Evolutionary conservation across 2,888 invertebrate genomes (phyloP), one percentile per base, ranked within the genome.

Genomic region (Cheilosia soror): DNA sequence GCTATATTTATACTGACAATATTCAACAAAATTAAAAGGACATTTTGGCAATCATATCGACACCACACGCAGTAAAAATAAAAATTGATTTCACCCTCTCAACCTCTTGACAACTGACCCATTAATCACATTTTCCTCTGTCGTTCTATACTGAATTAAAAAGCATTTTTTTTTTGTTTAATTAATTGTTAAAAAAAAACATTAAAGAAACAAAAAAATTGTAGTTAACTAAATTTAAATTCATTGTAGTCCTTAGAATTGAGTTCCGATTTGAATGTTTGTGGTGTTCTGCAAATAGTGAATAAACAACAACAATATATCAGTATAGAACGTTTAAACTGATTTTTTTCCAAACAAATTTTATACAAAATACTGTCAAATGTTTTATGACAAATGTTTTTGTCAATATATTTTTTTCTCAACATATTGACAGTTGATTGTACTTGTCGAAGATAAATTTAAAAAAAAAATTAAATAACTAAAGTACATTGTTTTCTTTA

Each of bases 91-190:
- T 5, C 25, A 7, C 42, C 58, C 33, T 20, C 49, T 9, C 37
- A 11, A 44, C 11, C 51, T 60, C 58, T 76, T 33, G 44, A 44
- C 44, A 78, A 72, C 71, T 85, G 85, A 85, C 76, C 85, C 85
- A 80, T 80, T 85, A 77, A 84, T 62, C 42, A 72, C 72, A 72
- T 76, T 65, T 62, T 65, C 71, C 80, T 69, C 72, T 72, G 49
- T 68, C 85, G 85, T 85, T 85, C 85, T 85, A 85, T 85, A 85
- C 85, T 85, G 85, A 85, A 68, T 75, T 63, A 13, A 60, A 72
- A 44, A 69, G 37, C 27, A 37, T 58, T 58, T 37, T 58, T 58
- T 37, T 53, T 27, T 77, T 62, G 55, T 11, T 29, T 65, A 44
- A 15, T 13, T 55, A 66, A 72, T 66, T 68, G 20, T 20, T 1